Conservation (phyloP, 2,888 invertebrate genomes). For the Lamellibrachia satsuma region DNA sequence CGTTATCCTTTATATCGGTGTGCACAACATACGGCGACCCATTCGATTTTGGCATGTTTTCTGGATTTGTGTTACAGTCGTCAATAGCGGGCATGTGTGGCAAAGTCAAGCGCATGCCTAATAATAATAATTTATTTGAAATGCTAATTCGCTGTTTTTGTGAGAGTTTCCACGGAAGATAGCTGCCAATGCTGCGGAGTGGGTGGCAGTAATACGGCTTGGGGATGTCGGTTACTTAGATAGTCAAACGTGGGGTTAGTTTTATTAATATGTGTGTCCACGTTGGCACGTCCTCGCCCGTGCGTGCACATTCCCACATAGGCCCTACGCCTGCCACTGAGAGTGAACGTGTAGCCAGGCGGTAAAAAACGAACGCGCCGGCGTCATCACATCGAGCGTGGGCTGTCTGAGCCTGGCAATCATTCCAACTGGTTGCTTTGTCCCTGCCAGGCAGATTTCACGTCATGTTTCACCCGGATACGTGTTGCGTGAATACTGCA, state of each 20-base stretch:
- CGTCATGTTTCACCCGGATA: background rate
- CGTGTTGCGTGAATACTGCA: background rate
- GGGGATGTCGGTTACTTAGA: background rate
- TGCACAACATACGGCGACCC: background rate
- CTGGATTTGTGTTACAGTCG: background rate
- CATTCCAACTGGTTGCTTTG: background rate
- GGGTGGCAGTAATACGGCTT: background rate
- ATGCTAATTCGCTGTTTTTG: constrained; percentile 5
- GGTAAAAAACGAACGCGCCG: constrained; percentile 2
- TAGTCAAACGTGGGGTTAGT: background rate
- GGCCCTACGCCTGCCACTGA: background rate
- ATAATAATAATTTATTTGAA: constrained; percentile 13
- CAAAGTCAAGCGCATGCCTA: background rate
- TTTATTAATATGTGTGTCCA: background rate
- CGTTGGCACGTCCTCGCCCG: background rate
- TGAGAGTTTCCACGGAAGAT: background rate
- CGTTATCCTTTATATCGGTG: background rate
- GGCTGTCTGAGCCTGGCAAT: background rate
- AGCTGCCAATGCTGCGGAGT: background rate
- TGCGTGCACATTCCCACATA: constrained; percentile 2
- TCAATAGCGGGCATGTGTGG: background rate
- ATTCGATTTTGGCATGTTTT: background rate
- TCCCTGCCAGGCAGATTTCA: background rate
- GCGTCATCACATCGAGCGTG: background rate
- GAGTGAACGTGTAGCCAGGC: background rate